A percentile compares a stretch with the other conserved stretches of the same genome.
These are phyloP conservation scores for Cotesia congregata DNA, from an alignment of 2,888 invertebrate species.

Conservation along the genomic window DNA sequence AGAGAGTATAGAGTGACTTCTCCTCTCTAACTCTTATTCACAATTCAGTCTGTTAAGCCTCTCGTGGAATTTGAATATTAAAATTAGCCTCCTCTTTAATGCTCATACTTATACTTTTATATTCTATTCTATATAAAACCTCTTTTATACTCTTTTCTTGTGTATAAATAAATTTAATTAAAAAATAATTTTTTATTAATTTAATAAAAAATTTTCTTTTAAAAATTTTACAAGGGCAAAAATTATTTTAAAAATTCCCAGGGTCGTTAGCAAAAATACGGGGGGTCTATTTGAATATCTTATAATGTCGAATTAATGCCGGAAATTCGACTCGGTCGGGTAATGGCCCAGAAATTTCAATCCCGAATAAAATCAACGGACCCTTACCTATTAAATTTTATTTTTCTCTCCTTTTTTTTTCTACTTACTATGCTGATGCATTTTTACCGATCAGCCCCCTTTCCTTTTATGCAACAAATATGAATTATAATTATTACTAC, in stretches of 20 bases:
- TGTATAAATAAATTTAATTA: background rate
- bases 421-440: no score
- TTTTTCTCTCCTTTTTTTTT: background rate
- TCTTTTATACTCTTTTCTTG: background rate
- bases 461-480: no score
- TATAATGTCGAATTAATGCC: slow-evolving; percentile 69
- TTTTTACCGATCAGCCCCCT: no score
- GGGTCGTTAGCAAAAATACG: slow-evolving; percentile 51
- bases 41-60: slow-evolving; percentile 49
- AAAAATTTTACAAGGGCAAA: no score
- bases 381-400: slow-evolving; percentile 38
- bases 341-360: slow-evolving; percentile 46
- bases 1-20: background rate
- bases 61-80: slow-evolving; percentile 68
- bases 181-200: no score
- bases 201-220: no score
- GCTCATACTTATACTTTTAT: background rate
- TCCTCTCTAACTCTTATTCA: slow-evolving; percentile 20
- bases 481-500: no score
- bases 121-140: background rate
- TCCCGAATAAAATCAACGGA: slow-evolving; percentile 32
- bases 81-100: slow-evolving; percentile 60
- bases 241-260: background rate
- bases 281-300: slow-evolving; percentile 68
- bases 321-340: slow-evolving; percentile 62